phyloP scores from a whole-genome alignment of 2,113 vertebrate genomes.

The Pogona vitticeps region DNA sequence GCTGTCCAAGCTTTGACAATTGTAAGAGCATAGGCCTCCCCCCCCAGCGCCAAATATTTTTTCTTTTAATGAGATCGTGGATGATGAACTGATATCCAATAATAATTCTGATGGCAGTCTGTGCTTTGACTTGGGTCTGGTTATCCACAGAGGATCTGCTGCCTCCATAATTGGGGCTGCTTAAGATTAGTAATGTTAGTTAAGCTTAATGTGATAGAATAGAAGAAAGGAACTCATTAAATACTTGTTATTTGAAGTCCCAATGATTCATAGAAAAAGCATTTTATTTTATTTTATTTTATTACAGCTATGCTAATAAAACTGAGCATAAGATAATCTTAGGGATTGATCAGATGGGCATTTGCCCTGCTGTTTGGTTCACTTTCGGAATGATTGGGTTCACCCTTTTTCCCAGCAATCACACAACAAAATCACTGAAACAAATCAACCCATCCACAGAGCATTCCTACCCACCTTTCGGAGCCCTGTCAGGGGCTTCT shows the following conservation, averaged over 20 bases:
- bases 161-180: background rate
- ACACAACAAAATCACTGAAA: background rate
- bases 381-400: too few relatives aligned
- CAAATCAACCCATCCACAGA: background rate
- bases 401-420: too few relatives aligned
- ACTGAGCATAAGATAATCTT: constrained; percentile 30
- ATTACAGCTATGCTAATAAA: constrained; percentile 30
- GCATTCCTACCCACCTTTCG: background rate
- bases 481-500: background rate
- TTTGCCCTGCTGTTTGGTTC: too few relatives aligned
- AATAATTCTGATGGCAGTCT: background rate
- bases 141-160: background rate
- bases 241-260: constrained; percentile 42
- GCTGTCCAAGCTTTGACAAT: fast-evolving
- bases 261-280: background rate
- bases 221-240: constrained; percentile 20
- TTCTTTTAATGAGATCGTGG: constrained; percentile 13
- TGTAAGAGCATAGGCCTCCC: background rate
- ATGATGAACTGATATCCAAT: background rate
- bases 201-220: background rate
- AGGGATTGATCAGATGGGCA: background rate
- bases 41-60: background rate
- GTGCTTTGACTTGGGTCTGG: background rate
- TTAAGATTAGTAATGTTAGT: background rate
- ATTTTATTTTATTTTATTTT: background rate